Conservation (phyloP, 2,797 vertebrate species). For the Argyrosomus regius region DNA sequence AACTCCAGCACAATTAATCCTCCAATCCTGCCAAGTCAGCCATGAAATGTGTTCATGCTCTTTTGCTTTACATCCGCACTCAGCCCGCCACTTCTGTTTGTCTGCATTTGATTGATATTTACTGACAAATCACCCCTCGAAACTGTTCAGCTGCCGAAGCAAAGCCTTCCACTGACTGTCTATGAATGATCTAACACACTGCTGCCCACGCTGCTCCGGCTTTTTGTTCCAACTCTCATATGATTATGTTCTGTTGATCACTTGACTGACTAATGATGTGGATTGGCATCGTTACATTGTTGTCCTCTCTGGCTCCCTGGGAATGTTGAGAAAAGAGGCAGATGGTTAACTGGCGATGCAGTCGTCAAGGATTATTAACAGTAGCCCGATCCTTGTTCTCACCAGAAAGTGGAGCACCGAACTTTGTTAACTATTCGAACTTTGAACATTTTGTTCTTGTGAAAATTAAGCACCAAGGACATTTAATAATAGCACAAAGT, state of each 20-base stretch:
- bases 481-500: constrained; percentile 36
- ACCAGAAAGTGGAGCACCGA: constrained; percentile 46
- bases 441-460: constrained; percentile 46
- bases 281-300: constrained; percentile 66
- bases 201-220: constrained; percentile 52
- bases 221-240: constrained; percentile 62
- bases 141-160: constrained; percentile 26
- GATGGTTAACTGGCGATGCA: constrained; percentile 60
- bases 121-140: constrained; percentile 65
- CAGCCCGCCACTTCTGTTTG: constrained; percentile 51
- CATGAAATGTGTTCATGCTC: constrained; percentile 74
- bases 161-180: constrained; percentile 38
- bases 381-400: constrained; percentile 44
- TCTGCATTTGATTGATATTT: constrained; percentile 73
- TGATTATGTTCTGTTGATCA: constrained; percentile 74
- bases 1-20: constrained; percentile 70
- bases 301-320: constrained; percentile 59
- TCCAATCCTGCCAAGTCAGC: constrained; percentile 68
- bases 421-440: constrained; percentile 34
- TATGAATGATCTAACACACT: constrained; percentile 25
- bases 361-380: constrained; percentile 56
- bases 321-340: constrained; percentile 58
- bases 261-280: constrained; percentile 69
- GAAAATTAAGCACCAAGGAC: constrained; percentile 27
- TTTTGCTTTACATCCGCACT: constrained; percentile 64